Percentiles rank a stretch among this genome's conserved stretches.
Conservation (phyloP, 1,140 invertebrate species). For the Armadillidium nasatum region DNA sequence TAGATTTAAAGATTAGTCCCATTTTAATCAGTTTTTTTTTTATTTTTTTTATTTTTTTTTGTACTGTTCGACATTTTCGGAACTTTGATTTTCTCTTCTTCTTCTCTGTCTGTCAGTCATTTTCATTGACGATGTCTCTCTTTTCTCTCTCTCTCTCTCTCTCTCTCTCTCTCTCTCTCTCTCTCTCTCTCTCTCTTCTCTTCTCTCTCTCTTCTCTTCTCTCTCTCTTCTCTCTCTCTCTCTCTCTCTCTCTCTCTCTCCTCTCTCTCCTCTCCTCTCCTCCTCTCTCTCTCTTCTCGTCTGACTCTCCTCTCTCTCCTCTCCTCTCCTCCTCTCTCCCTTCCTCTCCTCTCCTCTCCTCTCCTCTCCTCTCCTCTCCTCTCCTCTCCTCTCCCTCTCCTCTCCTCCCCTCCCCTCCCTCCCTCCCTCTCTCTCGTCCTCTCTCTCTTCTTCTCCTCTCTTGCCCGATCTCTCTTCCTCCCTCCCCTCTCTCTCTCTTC, state of each 20-base stretch:
- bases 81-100: no score
- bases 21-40: no score
- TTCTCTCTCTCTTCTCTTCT: no score
- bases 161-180: no score
- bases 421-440: conserved; percentile 19
- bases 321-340: not conserved
- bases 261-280: not conserved
- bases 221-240: no score
- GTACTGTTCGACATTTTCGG: no score
- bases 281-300: not conserved
- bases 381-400: not conserved
- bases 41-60: no score
- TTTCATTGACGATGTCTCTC: no score
- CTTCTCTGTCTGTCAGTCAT: no score
- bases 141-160: no score
- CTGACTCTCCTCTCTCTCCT: not conserved
- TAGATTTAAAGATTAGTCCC: no score
- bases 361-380: not conserved
- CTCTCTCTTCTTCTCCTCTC: conserved; percentile 7
- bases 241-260: conserved; percentile 21
- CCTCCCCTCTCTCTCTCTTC: not conserved
- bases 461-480: not conserved
- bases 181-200: no score
- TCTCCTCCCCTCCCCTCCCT: not conserved
- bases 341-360: conserved; percentile 8